These are phyloP conservation scores for Platycercus adscitus DNA, from an alignment of 2,113 vertebrate genomes.

Conservation along the genomic window DNA sequence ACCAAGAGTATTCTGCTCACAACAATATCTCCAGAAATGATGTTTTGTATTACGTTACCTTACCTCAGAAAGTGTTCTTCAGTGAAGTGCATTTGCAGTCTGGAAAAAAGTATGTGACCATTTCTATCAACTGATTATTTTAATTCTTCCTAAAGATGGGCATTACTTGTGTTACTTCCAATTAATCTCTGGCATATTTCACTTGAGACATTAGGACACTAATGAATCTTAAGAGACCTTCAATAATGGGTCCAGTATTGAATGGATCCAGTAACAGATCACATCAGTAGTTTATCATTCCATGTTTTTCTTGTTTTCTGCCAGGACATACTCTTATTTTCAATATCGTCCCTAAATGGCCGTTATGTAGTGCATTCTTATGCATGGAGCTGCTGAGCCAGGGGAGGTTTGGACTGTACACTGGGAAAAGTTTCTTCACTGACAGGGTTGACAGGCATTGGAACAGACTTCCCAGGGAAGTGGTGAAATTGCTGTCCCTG, in stretches of 20 bases:
- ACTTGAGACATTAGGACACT: neutral
- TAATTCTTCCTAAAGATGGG: neutral
- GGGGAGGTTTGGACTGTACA: neutral
- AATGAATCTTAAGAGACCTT: neutral
- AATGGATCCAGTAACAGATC: neutral
- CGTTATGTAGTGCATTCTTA: neutral
- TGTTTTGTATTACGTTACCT: neutral
- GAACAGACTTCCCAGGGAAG: neutral
- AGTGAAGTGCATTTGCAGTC: neutral
- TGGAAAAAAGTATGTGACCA: neutral
- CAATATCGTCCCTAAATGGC: neutral
- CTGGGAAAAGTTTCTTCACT: neutral
- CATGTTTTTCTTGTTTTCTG: neutral
- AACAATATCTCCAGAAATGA: neutral
- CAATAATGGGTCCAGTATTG: neutral
- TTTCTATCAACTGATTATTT: neutral
- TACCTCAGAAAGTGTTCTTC: neutral
- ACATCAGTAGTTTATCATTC: neutral
- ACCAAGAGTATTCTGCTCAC: constrained; percentile 14
- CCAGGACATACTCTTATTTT: neutral
- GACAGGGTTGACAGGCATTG: neutral
- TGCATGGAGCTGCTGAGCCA: neutral
- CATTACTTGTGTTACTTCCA: neutral
- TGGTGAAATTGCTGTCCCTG: neutral
- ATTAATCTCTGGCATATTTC: neutral